Base-by-base conservation (phyloP, 2,888 invertebrate genomes). In the Papilio demoleus region DNA sequence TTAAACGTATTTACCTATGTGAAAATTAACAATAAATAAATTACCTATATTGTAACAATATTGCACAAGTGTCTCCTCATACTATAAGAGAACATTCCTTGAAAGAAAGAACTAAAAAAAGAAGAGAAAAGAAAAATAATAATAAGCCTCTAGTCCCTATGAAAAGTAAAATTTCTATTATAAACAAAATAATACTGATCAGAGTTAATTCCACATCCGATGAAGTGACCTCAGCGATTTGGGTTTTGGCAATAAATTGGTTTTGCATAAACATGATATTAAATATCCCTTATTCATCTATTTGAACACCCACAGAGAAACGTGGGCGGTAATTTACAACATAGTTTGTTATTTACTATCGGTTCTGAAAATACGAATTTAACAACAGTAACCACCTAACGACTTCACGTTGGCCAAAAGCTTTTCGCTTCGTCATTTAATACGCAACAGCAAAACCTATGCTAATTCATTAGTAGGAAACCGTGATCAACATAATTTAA, bases 241-340 rank as follows among this genome's bases (percentile, higher is more conserved):
- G 1, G 50, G 53, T 53, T n/a, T 27, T 53, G 53, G n/a, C 27
- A 53, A 31, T 27, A 53, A 27, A 31, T 53, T 8, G 5, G 27
- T 53, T 53, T 27, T 27, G 50, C 50, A 50, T 50, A 50, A 59
- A 60, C 22, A 59, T 22, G 40, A 38, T 24, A 53, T 64, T 24
- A 36, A 47, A 24, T 64, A 64, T 38, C 24, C 50, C 64, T 50
- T 38, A 64, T 50, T 64, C 64, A 64, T 64, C 53, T 40, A 64
- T 64, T 64, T 6, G 11, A 12, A 50, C 64, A 53, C 53, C 53
- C 47, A 19, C 64, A 27, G 47, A 62, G 24, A 12, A n/a, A 9
- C 24, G 38, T 64, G 64, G 64, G 53, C 17, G 31, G 27, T 53
- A 53, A 53, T 6, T 53, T 53, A 27, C n/a, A 53, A n/a, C 27